Evolutionary conservation across 1,140 invertebrate genomes (phyloP), one percentile per base, ranked within the genome.

Genomic region (Nymphalis io): DNA sequence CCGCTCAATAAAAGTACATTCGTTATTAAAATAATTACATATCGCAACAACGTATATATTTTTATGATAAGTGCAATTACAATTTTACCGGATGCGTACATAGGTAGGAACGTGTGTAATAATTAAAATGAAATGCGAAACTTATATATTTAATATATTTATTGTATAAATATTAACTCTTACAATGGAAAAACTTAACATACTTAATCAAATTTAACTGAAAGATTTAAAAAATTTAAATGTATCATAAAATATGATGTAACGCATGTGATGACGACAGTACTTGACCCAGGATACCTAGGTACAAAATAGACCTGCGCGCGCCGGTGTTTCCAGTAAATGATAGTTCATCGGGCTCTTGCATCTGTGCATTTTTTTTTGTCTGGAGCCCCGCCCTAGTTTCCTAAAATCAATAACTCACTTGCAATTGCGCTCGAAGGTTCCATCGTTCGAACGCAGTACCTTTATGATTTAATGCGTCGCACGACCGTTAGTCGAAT

Each of bases 361-460:
- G 60, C 60, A 62, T 62, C 60, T 18, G 60, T 51, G 46, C 60
- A 51, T 51, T 62, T 61, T 55, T 55, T 12, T 20, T 39, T 18
- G 60, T 51, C 60, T 62, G 13, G 20, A 62, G 60, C 60, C 60
- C 46, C 60, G 60, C 60, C 60, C 60, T 38, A 3, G 44, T 15
- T n/a, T 16, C 60, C 60, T 62, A 44, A 62, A 62, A 62, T 62
- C 60, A 62, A 62, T 62, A 61, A 44, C 59, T 23, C 40, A 61
- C 60, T 42, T 61, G 60, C 60, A 61, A 27, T 18, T 20, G 27
- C 27, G 27, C 27, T 8, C 27, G 27, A 33, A 8, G 27, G 27
- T 33, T 33, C 23, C 23, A 11, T 42, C 40, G 40, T 1, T 42
- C 40, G n/a, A 44, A 8, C 27, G 27, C 27, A 27, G 51, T 55